Evolutionary conservation across 2,797 vertebrate genomes (phyloP).

Genomic region (Etheostoma nigrum): DNA sequence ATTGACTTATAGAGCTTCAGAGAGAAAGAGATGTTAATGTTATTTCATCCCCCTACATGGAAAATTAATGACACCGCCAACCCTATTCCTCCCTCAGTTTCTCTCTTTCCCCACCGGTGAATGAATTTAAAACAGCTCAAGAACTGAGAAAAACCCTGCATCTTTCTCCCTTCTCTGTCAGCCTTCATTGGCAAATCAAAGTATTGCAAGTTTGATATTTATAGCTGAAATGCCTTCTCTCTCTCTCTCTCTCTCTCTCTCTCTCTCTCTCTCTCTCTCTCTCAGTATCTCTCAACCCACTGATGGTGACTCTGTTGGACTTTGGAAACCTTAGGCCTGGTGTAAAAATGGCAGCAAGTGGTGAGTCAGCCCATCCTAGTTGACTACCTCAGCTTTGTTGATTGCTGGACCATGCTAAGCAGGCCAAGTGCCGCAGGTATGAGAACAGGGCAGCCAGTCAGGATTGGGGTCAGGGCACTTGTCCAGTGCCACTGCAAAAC

Average conservation of each 20-base stretch:
- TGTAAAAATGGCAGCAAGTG: slow-evolving; percentile 76
- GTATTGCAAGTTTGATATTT: slow-evolving; percentile 83
- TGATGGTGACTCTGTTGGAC: slow-evolving; percentile 79
- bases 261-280: slow-evolving; percentile 40
- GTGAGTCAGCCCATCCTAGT: slow-evolving; percentile 72
- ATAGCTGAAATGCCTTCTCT: slow-evolving; percentile 77
- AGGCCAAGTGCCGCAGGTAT: slow-evolving; percentile 59
- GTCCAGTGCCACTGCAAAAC: slow-evolving; percentile 42
- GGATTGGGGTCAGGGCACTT: slow-evolving; percentile 43
- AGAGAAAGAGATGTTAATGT: slow-evolving; percentile 80
- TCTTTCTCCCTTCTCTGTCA: slow-evolving; percentile 68
- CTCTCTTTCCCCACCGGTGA: slow-evolving; percentile 59
- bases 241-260: slow-evolving; percentile 58
- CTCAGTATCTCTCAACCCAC: slow-evolving; percentile 67
- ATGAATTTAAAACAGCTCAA: slow-evolving; percentile 76
- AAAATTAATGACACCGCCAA: slow-evolving; percentile 76
- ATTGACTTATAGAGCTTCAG: slow-evolving; percentile 73
- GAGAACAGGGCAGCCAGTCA: slow-evolving; percentile 32
- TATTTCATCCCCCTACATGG: slow-evolving; percentile 73
- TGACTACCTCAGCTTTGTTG: slow-evolving; percentile 51
- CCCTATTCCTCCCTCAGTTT: slow-evolving; percentile 52
- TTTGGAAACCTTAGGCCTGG: slow-evolving; percentile 74
- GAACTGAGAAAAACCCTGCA: slow-evolving; percentile 62
- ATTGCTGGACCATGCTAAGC: slow-evolving; percentile 46
- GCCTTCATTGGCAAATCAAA: slow-evolving; percentile 82